A percentile compares a stretch with the other conserved stretches of the same genome.
These are phyloP conservation scores for Arbacia lixula DNA, from an alignment of 53 echinoderm and acorn worm genomes.

Conservation along the genomic window DNA sequence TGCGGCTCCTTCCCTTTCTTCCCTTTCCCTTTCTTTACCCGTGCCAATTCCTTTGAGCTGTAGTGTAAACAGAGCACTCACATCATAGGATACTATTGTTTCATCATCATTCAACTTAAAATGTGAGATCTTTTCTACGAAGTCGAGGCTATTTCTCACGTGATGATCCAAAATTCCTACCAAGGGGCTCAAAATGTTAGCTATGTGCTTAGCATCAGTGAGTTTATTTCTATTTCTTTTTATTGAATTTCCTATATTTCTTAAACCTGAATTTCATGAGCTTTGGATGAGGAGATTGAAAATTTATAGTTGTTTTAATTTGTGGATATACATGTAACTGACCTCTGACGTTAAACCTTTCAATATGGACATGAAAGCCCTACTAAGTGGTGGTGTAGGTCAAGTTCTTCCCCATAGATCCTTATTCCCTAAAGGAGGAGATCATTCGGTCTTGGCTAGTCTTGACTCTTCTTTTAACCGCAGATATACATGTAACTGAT, in stretches of 20 bases:
- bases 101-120: not conserved
- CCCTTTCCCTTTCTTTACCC: too few relatives aligned
- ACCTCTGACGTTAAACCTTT: too few relatives aligned
- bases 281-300: too few relatives aligned
- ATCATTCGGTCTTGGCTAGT: conserved; percentile 79
- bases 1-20: too few relatives aligned
- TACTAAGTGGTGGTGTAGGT: conserved; percentile 75
- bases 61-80: conserved; percentile 1
- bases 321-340: too few relatives aligned
- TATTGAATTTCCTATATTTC: too few relatives aligned
- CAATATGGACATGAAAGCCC: conserved; percentile 66
- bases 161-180: not conserved
- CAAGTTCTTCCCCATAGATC: conserved; percentile 81
- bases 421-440: conserved; percentile 76
- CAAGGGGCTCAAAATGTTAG: not conserved
- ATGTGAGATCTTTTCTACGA: not conserved
- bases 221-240: too few relatives aligned
- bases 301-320: too few relatives aligned
- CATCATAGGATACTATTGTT: conserved; percentile 1
- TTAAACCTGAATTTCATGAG: too few relatives aligned
- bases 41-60: too few relatives aligned
- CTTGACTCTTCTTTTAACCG: too few relatives aligned
- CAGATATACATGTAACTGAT: not conserved
- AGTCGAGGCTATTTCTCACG: not conserved
- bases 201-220: too few relatives aligned